Percentiles rank a stretch among this genome's conserved stretches.
phyloP scores from a whole-genome alignment of 35 echinoderm and acorn worm genomes.

The Lytechinus variegatus region DNA sequence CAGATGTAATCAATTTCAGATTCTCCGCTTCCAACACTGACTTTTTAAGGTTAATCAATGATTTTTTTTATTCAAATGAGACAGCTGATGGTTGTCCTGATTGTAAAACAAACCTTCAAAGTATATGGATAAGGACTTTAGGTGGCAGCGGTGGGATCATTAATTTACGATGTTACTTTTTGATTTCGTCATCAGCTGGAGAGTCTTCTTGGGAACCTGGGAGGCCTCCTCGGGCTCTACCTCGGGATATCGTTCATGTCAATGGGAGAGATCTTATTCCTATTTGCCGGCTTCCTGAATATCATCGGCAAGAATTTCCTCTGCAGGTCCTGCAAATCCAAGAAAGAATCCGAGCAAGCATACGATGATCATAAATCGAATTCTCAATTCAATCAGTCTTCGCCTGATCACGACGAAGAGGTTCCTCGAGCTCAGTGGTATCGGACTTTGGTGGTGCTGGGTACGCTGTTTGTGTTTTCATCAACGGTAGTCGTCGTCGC shows the following conservation, averaged over 20 bases:
- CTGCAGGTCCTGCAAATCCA: not conserved
- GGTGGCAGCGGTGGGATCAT: no score
- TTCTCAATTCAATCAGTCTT: not conserved
- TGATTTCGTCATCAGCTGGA: not conserved
- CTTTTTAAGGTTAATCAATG: no score
- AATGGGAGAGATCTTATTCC: not conserved
- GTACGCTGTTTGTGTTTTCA: not conserved
- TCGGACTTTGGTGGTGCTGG: not conserved
- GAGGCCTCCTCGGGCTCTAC: not conserved
- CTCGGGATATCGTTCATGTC: slow-evolving; percentile 27
- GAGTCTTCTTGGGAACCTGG: not conserved
- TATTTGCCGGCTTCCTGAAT: not conserved
- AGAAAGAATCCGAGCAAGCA: not conserved
- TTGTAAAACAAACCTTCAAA: no score
- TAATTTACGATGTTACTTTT: not conserved
- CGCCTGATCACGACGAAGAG: not conserved
- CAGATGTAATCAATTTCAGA: no score
- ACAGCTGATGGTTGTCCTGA: no score
- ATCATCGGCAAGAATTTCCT: not conserved
- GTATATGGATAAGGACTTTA: no score
- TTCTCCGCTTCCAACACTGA: no score
- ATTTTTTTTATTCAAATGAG: no score
- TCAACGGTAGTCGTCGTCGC: not conserved
- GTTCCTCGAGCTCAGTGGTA: not conserved
- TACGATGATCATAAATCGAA: not conserved